Evolutionary conservation across 2,113 vertebrate genomes (phyloP).

Genomic region (Macrotis lagotis): DNA sequence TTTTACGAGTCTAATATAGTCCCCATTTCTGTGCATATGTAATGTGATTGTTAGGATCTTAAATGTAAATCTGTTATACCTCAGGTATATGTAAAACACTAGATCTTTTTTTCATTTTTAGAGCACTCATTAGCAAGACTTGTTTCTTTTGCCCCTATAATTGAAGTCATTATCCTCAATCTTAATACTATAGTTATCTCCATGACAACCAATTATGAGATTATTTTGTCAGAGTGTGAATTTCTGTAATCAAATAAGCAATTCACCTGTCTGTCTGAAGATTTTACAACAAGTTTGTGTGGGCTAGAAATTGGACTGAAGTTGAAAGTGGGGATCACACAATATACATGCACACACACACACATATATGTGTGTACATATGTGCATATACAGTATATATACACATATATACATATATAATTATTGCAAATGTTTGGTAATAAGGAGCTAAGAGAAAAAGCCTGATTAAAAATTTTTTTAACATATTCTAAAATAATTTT

Average conservation of each 20-base stretch:
- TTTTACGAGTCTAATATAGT: constrained; percentile 62
- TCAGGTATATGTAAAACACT: background rate
- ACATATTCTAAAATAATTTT: background rate
- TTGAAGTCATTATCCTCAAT: background rate
- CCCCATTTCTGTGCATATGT: constrained; percentile 68
- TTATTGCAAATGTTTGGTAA: background rate
- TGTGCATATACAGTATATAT: no score
- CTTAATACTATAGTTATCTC: background rate
- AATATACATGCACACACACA: background rate
- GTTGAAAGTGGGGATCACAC: background rate
- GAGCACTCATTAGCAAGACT: no score
- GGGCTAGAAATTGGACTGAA: background rate
- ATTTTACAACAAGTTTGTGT: background rate
- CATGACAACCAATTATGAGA: background rate
- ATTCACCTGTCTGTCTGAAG: background rate
- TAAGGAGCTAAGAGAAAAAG: background rate
- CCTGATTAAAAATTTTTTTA: background rate
- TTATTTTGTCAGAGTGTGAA: background rate
- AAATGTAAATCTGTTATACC: constrained; percentile 18
- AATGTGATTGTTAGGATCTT: constrained; percentile 58
- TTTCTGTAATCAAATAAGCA: background rate
- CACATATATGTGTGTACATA: no score
- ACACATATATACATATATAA: background rate
- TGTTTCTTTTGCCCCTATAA: constrained; percentile 48
- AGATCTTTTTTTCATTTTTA: background rate